Conservation (phyloP, 2,888 invertebrate genomes). For the Abscondita cerata region DNA sequence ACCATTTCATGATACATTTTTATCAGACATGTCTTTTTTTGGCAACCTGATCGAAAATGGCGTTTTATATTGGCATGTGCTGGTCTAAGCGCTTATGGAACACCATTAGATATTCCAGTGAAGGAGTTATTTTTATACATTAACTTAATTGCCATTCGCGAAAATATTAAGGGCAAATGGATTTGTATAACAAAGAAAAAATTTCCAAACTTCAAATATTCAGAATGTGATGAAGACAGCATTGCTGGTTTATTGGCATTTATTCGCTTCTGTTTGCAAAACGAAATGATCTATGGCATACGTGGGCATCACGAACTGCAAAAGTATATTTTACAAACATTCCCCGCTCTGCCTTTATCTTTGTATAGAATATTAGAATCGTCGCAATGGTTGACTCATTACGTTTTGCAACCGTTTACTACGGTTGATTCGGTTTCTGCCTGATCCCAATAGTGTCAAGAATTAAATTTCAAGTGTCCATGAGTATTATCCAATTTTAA, state of each 20-base stretch:
- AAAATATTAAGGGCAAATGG: conserved; percentile 54
- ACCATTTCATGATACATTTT: background rate
- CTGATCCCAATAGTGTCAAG: background rate
- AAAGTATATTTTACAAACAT: conserved; percentile 49
- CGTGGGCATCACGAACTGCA: conserved; percentile 41
- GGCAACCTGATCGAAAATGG: conserved; percentile 54
- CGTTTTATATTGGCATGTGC: conserved; percentile 54
- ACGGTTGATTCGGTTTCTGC: conserved; percentile 27
- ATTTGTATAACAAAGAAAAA: conserved; percentile 48
- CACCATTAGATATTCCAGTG: conserved; percentile 44
- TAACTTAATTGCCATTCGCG: conserved; percentile 48
- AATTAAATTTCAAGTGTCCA: background rate
- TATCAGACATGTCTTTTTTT: conserved; percentile 53
- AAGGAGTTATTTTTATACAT: conserved; percentile 49
- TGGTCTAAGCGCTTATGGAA: conserved; percentile 47
- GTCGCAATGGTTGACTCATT: conserved; percentile 53
- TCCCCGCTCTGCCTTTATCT: conserved; percentile 53
- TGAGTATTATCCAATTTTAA: background rate
- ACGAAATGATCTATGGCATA: conserved; percentile 12
- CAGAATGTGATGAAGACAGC: conserved; percentile 46
- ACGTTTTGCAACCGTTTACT: conserved; percentile 46
- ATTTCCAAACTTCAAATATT: conserved; percentile 45
- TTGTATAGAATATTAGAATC: conserved; percentile 54
- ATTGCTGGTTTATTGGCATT: conserved; percentile 54
- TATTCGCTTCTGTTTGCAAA: conserved; percentile 36